A percentile compares a stretch with the other conserved stretches of the same genome.
Evolutionary conservation across 2,888 invertebrate species (phyloP).

Genomic region (Drosophila mimetica): DNA sequence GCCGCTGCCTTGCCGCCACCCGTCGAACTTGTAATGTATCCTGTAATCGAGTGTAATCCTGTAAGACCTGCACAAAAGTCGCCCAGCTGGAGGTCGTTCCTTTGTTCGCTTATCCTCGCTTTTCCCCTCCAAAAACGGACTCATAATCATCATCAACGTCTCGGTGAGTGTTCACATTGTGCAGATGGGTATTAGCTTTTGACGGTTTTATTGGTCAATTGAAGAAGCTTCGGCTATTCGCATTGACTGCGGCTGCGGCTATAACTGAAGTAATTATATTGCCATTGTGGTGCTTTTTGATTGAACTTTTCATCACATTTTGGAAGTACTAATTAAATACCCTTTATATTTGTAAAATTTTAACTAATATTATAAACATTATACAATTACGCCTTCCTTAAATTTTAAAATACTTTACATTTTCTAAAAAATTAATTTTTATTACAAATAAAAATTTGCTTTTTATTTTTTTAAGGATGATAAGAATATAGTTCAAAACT

Average conservation of each 20-base stretch:
- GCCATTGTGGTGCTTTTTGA: neutral
- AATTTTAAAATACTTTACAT: no score
- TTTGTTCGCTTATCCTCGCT: conserved; percentile 52
- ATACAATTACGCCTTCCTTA: no score
- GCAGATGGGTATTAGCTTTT: conserved; percentile 48
- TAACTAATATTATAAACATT: no score
- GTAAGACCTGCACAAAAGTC: conserved; percentile 77
- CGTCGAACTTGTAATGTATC: conserved; percentile 73
- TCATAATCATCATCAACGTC: conserved; percentile 12
- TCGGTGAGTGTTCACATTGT: conserved; percentile 31
- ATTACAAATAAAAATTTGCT: no score
- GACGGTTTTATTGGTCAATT: conserved; percentile 46
- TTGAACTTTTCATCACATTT: neutral
- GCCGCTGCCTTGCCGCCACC: conserved; percentile 46
- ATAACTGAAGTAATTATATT: conserved; percentile 25
- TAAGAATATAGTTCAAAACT: no score
- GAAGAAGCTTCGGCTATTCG: conserved; percentile 24
- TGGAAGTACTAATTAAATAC: neutral
- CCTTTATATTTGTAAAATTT: neutral
- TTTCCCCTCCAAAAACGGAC: conserved; percentile 4
- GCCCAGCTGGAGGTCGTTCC: conserved; percentile 76
- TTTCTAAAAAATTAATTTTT: no score
- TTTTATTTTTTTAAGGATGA: no score
- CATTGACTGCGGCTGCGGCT: conserved; percentile 10
- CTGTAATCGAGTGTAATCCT: conserved; percentile 81